Evolutionary conservation across 2,888 invertebrate species (phyloP), one percentile per base, ranked within the genome.

Genomic region (Oxycera nigricornis): DNA sequence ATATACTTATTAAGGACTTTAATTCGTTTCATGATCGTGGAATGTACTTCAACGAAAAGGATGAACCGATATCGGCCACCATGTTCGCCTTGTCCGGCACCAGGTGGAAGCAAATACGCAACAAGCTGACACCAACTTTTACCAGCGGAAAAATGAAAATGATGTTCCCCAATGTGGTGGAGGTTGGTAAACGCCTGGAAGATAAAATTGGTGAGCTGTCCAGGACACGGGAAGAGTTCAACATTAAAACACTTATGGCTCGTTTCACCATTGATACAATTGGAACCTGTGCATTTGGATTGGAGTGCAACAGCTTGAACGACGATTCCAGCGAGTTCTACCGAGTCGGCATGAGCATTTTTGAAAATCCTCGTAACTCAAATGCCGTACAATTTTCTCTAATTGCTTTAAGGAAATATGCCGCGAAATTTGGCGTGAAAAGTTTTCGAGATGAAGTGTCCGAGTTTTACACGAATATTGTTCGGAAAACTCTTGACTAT

Each of bases 391-490:
- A 2, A 2, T 14, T 46, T 46, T 11, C 17, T 14, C 4, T 46
- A 11, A 9, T 2, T n/a, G 3, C 24, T 55, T 55, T 55, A 3
- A 2, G 3, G 22, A 11, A 22, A n/a, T 3, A n/a, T 20, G 52
- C 52, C 1, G 22, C 2, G 7, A 20, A 20, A 3, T 11, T 55
- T 3, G 4, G 52, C 17, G 11, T 55, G 2, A 55, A 55, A 55
- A 3, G 17, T 2, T 24, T 55, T 11, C 20, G 30, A 6, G 78
- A 80, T 0, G 79, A 82, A 2, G 77, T 83, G 2, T 78, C 80
- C 20, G 78, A 84, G 2, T 90, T 89, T 78, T 89, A 89, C 72
- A 81, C 84, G 55, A 81, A 81, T 0, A 83, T 86, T 0, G 87
- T 88, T 0, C 84, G 80, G 2, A 84, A 87, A 1, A 87, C 87